These are phyloP conservation scores for Galeruca laticollis DNA, from an alignment of 2,888 invertebrate genomes.

Conservation along the genomic window DNA sequence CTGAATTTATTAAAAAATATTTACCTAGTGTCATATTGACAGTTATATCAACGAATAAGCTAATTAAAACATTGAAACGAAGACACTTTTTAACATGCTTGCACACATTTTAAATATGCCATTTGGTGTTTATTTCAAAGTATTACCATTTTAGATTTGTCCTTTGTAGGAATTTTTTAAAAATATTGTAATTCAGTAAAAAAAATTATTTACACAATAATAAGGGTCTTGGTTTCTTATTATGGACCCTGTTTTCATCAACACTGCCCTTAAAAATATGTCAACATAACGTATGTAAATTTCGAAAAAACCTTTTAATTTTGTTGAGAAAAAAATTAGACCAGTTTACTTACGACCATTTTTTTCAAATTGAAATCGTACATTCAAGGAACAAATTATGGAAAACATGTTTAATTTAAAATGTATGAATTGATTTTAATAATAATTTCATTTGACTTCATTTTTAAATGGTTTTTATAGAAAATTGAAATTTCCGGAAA, in stretches of 20 bases:
- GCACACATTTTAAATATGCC: too few species aligned
- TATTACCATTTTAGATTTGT: background rate
- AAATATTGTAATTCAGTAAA: too few species aligned
- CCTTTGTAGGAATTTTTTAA: background rate
- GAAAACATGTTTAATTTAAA: too few species aligned
- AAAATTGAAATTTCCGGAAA: background rate
- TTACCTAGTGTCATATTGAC: conserved; percentile 19
- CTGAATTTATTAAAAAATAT: conserved; percentile 5
- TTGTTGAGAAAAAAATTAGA: too few species aligned
- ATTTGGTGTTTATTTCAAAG: too few species aligned
- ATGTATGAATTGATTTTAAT: too few species aligned
- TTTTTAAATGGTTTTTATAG: background rate
- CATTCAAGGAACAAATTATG: too few species aligned
- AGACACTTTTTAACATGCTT: background rate
- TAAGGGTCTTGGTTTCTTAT: background rate
- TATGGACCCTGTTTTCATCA: background rate
- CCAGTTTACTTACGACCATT: too few species aligned
- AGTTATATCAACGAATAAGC: background rate
- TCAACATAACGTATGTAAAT: background rate
- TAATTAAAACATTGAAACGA: background rate
- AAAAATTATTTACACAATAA: too few species aligned
- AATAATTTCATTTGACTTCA: background rate
- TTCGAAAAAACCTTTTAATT: too few species aligned
- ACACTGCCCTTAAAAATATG: background rate
- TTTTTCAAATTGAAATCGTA: too few species aligned